Evolutionary conservation across 2,888 invertebrate species (phyloP).

Genomic region (Himalopsyche japonica): DNA sequence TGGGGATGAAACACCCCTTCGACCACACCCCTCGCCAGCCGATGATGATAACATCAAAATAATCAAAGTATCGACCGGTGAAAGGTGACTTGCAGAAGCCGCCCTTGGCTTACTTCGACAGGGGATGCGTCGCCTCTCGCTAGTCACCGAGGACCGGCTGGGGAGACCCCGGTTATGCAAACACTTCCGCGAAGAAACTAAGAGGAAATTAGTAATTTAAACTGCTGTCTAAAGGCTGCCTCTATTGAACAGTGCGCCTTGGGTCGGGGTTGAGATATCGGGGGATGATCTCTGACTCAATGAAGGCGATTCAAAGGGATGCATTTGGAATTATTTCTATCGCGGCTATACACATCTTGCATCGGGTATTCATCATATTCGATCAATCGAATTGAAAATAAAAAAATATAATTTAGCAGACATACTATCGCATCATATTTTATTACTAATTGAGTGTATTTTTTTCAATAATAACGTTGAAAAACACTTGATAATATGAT

Average conservation of each 20-base stretch:
- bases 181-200: slow-evolving; percentile 16
- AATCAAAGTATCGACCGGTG: slow-evolving; percentile 40
- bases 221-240: slow-evolving; percentile 16
- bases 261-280: background rate
- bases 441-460: too few relatives aligned
- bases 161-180: slow-evolving; percentile 8
- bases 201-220: slow-evolving; percentile 38
- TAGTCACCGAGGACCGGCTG: background rate
- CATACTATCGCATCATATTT: too few relatives aligned
- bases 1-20: background rate
- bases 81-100: slow-evolving; percentile 29
- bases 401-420: too few relatives aligned
- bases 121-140: slow-evolving; percentile 2
- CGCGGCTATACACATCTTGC: background rate
- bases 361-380: too few relatives aligned
- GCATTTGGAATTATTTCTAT: background rate
- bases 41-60: slow-evolving; percentile 42
- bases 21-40: slow-evolving; percentile 1
- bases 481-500: too few relatives aligned
- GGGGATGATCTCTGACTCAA: background rate
- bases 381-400: too few relatives aligned
- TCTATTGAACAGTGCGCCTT: background rate
- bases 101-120: slow-evolving; percentile 2
- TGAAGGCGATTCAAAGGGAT: background rate
- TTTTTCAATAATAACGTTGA: too few relatives aligned